These are phyloP conservation scores for Carapus acus DNA, from an alignment of 2,797 vertebrate genomes.

Conservation along the genomic window DNA sequence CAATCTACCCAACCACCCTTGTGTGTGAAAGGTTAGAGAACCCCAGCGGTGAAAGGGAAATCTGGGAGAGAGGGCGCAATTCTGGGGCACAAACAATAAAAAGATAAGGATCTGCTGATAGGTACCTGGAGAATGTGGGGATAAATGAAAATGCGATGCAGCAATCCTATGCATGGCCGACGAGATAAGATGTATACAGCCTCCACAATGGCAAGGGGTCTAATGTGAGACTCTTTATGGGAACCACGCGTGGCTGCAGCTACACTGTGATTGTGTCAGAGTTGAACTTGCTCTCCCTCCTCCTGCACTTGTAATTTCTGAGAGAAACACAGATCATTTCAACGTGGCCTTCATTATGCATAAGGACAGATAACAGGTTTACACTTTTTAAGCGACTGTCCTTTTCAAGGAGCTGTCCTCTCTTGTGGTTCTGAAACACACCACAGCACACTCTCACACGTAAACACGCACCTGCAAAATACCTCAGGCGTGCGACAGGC, in stretches of 20 bases:
- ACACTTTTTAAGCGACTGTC: not conserved
- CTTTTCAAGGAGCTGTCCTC: not conserved
- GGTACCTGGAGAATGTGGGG: slow-evolving; percentile 23
- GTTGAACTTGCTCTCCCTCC: too few species aligned
- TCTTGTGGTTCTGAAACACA: not conserved
- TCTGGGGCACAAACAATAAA: slow-evolving; percentile 24
- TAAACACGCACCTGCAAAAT: not conserved
- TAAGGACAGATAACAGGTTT: not conserved
- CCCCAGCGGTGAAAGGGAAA: slow-evolving; percentile 26
- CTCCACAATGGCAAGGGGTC: slow-evolving; percentile 3
- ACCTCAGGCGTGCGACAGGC: too few species aligned
- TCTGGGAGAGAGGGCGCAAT: not conserved
- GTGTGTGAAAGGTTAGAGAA: slow-evolving; percentile 18
- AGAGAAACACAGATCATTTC: too few species aligned
- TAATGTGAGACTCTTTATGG: slow-evolving; percentile 17
- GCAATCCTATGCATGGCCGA: not conserved
- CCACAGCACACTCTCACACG: not conserved
- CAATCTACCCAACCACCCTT: slow-evolving; percentile 25
- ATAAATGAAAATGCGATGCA: slow-evolving; percentile 15
- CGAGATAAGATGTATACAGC: slow-evolving; percentile 27
- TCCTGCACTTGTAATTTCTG: too few species aligned
- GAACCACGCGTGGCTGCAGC: not conserved
- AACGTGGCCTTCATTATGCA: not conserved
- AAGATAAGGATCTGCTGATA: slow-evolving; percentile 43
- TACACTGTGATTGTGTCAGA: not conserved